Evolutionary conservation across 1,140 invertebrate genomes (phyloP).

Genomic region (Hylaeus volcanicus): DNA sequence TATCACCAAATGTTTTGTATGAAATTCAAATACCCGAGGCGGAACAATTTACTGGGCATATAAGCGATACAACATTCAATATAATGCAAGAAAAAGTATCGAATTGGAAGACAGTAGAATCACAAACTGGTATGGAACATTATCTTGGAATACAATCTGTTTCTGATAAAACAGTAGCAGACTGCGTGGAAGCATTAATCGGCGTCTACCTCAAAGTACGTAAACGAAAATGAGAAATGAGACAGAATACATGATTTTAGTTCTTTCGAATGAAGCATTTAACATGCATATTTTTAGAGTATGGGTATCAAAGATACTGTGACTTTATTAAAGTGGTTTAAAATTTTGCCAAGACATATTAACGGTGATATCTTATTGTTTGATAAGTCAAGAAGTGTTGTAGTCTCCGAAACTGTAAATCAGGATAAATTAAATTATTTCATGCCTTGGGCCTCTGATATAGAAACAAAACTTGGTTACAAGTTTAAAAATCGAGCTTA

Average conservation of each 20-base stretch:
- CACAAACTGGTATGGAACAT: conserved; percentile 74
- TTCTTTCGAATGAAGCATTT: neutral
- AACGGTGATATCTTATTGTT: conserved; percentile 71
- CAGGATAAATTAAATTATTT: conserved; percentile 75
- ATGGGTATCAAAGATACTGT: conserved; percentile 83
- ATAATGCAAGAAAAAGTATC: conserved; percentile 60
- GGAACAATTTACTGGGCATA: conserved; percentile 76
- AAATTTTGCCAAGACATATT: conserved; percentile 82
- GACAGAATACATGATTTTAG: neutral
- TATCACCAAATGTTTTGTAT: conserved; percentile 77
- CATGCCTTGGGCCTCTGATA: conserved; percentile 75
- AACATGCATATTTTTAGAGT: conserved; percentile 71
- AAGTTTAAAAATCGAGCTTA: conserved; percentile 84
- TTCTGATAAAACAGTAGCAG: conserved; percentile 86
- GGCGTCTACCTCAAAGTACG: conserved; percentile 87
- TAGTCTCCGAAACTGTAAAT: conserved; percentile 54
- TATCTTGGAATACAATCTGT: conserved; percentile 80
- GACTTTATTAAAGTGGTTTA: conserved; percentile 88
- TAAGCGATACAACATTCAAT: conserved; percentile 61
- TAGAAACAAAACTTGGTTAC: conserved; percentile 86
- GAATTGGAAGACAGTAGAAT: conserved; percentile 63
- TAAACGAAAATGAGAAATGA: conserved; percentile 60
- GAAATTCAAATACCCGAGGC: conserved; percentile 74
- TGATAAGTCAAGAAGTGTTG: conserved; percentile 61
- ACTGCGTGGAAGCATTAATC: conserved; percentile 91